These are phyloP conservation scores for Mylabris sibirica DNA, from an alignment of 2,888 invertebrate species.

Conservation along the genomic window DNA sequence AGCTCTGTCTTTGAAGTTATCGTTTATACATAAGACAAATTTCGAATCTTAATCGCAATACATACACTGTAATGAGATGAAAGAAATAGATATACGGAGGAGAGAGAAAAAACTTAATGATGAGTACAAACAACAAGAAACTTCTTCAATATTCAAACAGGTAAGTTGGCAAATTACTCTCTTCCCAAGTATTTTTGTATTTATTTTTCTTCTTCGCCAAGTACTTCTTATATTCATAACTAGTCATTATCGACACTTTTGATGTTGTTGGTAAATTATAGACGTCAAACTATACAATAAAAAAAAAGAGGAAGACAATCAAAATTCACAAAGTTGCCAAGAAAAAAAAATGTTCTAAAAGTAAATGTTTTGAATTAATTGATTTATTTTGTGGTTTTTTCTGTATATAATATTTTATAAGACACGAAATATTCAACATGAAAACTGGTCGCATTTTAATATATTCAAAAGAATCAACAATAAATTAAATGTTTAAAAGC, in stretches of 20 bases:
- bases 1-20: neutral
- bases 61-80: neutral
- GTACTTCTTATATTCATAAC: constrained; percentile 6
- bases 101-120: neutral
- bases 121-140: neutral
- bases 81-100: too few species aligned
- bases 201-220: neutral
- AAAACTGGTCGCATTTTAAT: constrained; percentile 6
- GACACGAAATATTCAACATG: neutral
- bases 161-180: constrained; percentile 7
- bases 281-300: neutral
- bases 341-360: neutral
- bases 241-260: constrained; percentile 11
- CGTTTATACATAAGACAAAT: neutral
- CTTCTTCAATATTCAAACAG: neutral
- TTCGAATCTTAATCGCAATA: neutral
- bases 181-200: neutral
- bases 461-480: neutral
- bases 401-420: neutral
- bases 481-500: constrained; percentile 12
- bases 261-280: constrained; percentile 13
- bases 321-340: neutral
- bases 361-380: neutral
- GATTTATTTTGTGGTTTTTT: neutral
- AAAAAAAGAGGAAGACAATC: neutral